phyloP scores from a whole-genome alignment of 2,113 vertebrate genomes.

The Dinomys branickii region DNA sequence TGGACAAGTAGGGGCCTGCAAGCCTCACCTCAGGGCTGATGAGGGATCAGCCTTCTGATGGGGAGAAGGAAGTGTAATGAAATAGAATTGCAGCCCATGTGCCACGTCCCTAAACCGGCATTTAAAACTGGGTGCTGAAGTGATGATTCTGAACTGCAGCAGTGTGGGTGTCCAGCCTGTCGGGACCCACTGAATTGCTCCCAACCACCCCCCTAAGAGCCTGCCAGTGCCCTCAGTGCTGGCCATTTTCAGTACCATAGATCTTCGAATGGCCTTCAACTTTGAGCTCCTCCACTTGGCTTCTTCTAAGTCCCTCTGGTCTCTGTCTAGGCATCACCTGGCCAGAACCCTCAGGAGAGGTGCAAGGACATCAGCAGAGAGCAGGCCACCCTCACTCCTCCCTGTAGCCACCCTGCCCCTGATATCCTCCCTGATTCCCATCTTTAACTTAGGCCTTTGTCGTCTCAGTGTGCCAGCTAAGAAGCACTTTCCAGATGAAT shows the following conservation, averaged over 20 bases:
- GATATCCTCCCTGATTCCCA: neutral
- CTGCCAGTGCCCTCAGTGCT: no score
- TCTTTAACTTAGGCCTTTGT: neutral
- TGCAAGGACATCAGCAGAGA: rapidly evolving
- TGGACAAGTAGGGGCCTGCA: neutral
- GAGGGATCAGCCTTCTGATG: rapidly evolving
- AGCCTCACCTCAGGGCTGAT: neutral
- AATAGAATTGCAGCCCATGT: neutral
- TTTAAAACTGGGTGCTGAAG: neutral
- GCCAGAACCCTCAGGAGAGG: neutral
- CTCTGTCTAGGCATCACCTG: neutral
- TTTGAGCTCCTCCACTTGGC: neutral
- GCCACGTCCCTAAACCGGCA: neutral
- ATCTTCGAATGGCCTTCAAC: neutral
- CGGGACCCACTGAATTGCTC: neutral
- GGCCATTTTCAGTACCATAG: neutral
- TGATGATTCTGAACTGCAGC: neutral
- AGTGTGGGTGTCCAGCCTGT: neutral
- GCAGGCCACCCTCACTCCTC: neutral
- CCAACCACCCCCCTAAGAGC: neutral
- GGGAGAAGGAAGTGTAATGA: neutral
- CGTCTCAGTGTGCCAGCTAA: neutral
- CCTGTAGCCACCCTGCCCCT: no score
- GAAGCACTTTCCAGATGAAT: no score
- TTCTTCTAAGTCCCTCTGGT: neutral